Conservation (phyloP, 2,113 vertebrate species). For the Corythornis vintsioides region DNA sequence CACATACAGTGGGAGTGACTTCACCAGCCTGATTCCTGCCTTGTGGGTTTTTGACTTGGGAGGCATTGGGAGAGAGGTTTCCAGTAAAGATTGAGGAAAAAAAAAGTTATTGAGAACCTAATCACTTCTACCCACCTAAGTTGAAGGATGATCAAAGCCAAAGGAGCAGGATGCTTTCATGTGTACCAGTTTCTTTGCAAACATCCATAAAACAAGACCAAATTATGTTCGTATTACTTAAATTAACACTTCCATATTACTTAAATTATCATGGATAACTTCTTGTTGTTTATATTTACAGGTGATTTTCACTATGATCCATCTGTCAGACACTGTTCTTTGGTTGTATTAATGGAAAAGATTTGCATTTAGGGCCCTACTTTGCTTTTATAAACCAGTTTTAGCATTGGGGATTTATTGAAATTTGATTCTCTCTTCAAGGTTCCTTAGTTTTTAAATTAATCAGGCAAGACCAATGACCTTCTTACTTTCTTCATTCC, state of each 20-base stretch:
- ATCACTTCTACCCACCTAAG: not conserved
- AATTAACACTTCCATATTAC: not conserved
- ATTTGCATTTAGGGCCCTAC: not conserved
- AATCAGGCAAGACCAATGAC: not conserved
- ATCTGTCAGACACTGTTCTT: not conserved
- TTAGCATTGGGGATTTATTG: not conserved
- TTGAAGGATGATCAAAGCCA: not conserved
- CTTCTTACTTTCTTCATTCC: not conserved
- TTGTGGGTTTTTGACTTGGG: too few relatives aligned
- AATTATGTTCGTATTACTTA: not conserved
- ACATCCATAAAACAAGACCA: not conserved
- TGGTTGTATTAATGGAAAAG: not conserved
- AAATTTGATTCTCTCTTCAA: not conserved
- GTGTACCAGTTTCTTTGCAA: not conserved
- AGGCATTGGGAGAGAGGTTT: too few relatives aligned
- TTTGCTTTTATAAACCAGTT: not conserved
- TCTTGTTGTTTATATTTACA: not conserved
- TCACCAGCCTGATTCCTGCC: too few relatives aligned
- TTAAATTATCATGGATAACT: not conserved
- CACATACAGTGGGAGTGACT: too few relatives aligned
- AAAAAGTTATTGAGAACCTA: too few relatives aligned
- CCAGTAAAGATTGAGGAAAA: too few relatives aligned
- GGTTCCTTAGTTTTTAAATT: not conserved
- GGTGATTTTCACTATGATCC: not conserved
- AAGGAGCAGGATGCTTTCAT: not conserved